Conservation (phyloP, 1,140 invertebrate species). For the Trichonephila clavipes region DNA sequence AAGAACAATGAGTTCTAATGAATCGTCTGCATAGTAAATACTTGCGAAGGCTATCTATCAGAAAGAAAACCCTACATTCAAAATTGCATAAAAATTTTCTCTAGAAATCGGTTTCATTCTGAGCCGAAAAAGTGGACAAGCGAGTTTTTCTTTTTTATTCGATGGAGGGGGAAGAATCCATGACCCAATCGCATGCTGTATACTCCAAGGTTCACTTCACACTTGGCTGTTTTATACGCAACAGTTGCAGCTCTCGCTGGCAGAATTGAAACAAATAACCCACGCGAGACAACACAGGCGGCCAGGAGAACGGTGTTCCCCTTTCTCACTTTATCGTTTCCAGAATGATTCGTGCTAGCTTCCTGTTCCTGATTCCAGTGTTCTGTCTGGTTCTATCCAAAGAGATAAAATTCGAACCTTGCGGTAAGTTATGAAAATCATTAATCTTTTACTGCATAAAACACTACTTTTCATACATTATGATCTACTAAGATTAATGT, state of each 20-base stretch:
- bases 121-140: slow-evolving; percentile 6
- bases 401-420: not conserved
- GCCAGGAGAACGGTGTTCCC: not conserved
- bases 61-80: not conserved
- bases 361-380: slow-evolving; percentile 45
- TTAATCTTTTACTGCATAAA: too few relatives aligned
- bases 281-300: not conserved
- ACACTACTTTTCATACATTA: too few relatives aligned
- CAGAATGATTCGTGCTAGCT: slow-evolving; percentile 16
- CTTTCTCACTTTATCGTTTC: not conserved
- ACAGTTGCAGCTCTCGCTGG: not conserved
- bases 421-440: not conserved
- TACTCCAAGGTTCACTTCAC: slow-evolving; percentile 40
- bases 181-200: slow-evolving; percentile 26
- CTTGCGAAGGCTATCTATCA: not conserved
- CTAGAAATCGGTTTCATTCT: slow-evolving; percentile 13
- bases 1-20: slow-evolving; percentile 3
- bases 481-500: too few relatives aligned
- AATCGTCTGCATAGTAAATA: not conserved
- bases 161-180: not conserved
- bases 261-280: slow-evolving; percentile 10
- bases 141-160: not conserved
- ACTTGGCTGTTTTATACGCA: slow-evolving; percentile 27
- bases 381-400: not conserved
- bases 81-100: not conserved